A percentile compares a stretch with the other conserved stretches of the same genome.
Conservation (phyloP, 2,888 invertebrate genomes). For the Monochamus alternatus region DNA sequence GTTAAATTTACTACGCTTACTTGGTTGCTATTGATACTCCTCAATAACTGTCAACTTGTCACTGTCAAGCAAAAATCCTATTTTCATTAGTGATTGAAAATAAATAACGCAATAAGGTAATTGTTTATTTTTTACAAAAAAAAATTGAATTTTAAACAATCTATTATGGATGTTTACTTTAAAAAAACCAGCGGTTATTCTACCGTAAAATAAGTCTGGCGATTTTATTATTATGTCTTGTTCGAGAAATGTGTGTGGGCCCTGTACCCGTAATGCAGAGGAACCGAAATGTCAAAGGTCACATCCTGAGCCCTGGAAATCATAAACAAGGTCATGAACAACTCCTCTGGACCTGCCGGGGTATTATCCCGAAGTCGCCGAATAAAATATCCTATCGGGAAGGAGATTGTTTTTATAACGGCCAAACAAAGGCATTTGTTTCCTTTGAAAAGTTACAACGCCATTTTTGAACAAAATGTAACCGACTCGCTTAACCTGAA, state of each 20-base stretch:
- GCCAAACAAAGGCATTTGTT: not conserved
- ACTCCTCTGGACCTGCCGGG: constrained; percentile 28
- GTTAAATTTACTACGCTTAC: too few species aligned
- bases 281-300: constrained; percentile 40
- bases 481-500: not conserved
- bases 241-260: not conserved
- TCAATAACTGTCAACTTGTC: too few species aligned
- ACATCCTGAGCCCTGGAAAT: constrained; percentile 34
- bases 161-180: too few species aligned
- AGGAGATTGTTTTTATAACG: constrained; percentile 4
- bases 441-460: not conserved
- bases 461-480: not conserved
- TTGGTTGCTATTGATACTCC: too few species aligned
- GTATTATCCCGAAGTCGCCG: constrained; percentile 19
- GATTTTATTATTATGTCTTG: constrained; percentile 20
- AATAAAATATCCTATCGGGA: constrained; percentile 1
- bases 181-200: not conserved
- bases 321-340: constrained; percentile 42
- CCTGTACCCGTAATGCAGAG: not conserved
- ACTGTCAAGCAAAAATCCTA: too few species aligned
- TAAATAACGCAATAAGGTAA: too few species aligned
- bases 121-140: too few species aligned
- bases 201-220: not conserved
- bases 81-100: too few species aligned
- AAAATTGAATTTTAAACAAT: too few species aligned